phyloP scores from a whole-genome alignment of 2,888 invertebrate genomes.

The Deroplatys truncata region DNA sequence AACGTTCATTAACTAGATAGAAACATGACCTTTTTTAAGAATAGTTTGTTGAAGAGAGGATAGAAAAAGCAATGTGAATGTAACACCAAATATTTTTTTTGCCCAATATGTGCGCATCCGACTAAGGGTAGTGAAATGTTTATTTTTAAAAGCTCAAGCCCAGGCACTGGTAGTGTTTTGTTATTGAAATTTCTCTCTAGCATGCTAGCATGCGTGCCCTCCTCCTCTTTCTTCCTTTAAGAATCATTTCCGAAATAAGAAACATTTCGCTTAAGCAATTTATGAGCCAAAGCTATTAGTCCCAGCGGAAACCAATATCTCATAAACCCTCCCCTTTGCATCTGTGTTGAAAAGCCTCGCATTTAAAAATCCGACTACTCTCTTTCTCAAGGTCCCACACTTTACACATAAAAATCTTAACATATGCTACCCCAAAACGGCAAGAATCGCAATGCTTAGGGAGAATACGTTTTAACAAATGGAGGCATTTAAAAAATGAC shows the following conservation, averaged over 20 bases:
- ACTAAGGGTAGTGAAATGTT: no score
- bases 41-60: no score
- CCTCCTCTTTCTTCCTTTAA: background rate
- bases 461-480: background rate
- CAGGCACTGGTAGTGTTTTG: background rate
- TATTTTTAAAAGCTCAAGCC: no score
- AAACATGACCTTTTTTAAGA: no score
- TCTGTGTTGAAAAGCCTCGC: background rate
- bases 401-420: background rate
- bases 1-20: no score
- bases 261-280: slow-evolving; percentile 5
- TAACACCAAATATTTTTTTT: no score
- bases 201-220: background rate
- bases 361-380: background rate
- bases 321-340: background rate
- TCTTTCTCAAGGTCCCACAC: background rate
- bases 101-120: no score
- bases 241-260: slow-evolving; percentile 12
- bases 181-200: background rate
- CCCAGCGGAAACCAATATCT: background rate
- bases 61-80: no score
- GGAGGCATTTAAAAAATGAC: background rate
- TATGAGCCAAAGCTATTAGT: slow-evolving; percentile 1
- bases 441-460: background rate
- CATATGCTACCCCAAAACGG: background rate